Percentiles rank a stretch among this genome's conserved stretches.
phyloP scores from a whole-genome alignment of 2,797 vertebrate species.

The Tragopan temminckii region DNA sequence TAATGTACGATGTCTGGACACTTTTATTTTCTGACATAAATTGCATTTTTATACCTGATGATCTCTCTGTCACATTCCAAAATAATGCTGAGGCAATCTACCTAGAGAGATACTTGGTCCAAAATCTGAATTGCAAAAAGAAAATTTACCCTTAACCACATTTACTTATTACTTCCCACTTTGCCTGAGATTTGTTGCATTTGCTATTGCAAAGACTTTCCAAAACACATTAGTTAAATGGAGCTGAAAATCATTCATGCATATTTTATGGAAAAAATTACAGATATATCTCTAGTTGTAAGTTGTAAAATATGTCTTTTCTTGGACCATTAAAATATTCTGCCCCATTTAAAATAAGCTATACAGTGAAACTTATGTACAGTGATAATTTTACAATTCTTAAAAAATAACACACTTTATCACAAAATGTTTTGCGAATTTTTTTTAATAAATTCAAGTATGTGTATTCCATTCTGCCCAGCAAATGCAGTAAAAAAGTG shows the following conservation, averaged over 20 bases:
- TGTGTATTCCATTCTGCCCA: constrained; percentile 38
- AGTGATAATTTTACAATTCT: constrained; percentile 75
- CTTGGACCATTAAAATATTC: constrained; percentile 79
- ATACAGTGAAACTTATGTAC: constrained; percentile 70
- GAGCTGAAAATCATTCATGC: constrained; percentile 77
- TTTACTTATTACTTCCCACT: constrained; percentile 53
- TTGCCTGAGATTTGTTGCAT: constrained; percentile 76
- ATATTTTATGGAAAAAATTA: constrained; percentile 78
- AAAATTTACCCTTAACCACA: constrained; percentile 66
- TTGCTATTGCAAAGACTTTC: constrained; percentile 77
- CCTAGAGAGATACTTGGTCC: constrained; percentile 62
- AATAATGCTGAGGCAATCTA: constrained; percentile 51
- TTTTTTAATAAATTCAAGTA: constrained; percentile 63
- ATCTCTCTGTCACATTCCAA: constrained; percentile 29
- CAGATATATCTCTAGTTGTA: constrained; percentile 72
- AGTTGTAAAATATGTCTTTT: constrained; percentile 75
- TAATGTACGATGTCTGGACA: constrained; percentile 60
- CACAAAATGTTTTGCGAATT: constrained; percentile 61
- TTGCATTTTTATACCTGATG: constrained; percentile 51
- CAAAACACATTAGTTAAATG: constrained; percentile 82
- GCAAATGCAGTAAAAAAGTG: constrained; percentile 30
- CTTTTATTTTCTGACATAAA: constrained; percentile 58
- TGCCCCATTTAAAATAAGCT: constrained; percentile 77
- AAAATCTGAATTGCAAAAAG: constrained; percentile 63
- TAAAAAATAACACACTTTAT: constrained; percentile 67